Evolutionary conservation across 2,113 vertebrate species (phyloP).

Genomic region (Osmerus eperlanus): DNA sequence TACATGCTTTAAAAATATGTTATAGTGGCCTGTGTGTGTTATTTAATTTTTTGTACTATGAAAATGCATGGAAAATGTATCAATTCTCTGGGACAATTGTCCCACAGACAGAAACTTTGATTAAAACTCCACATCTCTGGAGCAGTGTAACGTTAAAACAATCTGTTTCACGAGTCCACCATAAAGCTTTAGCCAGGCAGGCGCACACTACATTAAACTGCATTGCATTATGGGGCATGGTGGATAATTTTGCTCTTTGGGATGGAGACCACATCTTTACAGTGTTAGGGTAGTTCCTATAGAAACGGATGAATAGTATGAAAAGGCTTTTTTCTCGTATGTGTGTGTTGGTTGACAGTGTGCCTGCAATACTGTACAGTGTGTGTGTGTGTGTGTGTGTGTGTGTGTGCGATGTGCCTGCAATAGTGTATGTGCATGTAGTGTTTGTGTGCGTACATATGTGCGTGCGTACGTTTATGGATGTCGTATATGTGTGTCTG

Average conservation of each 20-base stretch:
- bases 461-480: no score
- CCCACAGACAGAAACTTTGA: neutral
- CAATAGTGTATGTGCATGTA: neutral
- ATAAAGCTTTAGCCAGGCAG: conserved; percentile 29
- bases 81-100: neutral
- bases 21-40: no score
- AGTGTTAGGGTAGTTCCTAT: conserved; percentile 49
- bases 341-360: no score
- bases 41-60: neutral
- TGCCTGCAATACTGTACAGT: no score
- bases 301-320: conserved; percentile 43
- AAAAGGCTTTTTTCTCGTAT: conserved; percentile 23
- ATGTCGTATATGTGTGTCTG: no score
- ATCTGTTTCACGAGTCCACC: conserved; percentile 10
- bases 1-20: neutral
- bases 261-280: conserved; percentile 55
- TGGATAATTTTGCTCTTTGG: neutral
- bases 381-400: no score
- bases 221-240: conserved; percentile 19
- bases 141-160: neutral
- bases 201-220: conserved; percentile 2
- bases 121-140: neutral
- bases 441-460: no score
- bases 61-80: neutral
- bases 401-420: neutral